Evolutionary conservation across 2,888 invertebrate genomes (phyloP).

Genomic region (Sesamia inferens): DNA sequence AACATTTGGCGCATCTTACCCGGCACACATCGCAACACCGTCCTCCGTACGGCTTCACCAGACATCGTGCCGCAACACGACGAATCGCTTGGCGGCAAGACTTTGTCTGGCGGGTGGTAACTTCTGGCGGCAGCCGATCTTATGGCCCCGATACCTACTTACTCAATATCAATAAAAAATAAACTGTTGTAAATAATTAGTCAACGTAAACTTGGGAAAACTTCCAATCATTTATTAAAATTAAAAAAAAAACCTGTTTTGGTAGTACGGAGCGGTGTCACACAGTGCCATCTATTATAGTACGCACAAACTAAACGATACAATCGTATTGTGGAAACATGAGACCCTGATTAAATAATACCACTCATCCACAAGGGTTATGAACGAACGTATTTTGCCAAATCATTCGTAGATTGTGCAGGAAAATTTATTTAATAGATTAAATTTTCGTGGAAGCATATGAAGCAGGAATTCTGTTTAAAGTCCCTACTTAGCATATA

Average conservation of each 20-base stretch:
- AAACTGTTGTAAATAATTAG: not conserved
- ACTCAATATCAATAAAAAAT: not conserved
- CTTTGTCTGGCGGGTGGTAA: too few species aligned
- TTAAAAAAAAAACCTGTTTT: not conserved
- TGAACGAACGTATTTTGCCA: not conserved
- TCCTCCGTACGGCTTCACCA: too few species aligned
- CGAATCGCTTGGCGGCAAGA: too few species aligned
- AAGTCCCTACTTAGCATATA: not conserved
- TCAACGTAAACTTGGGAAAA: not conserved
- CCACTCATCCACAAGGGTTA: not conserved
- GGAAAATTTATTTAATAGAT: too few species aligned
- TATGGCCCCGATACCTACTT: too few species aligned
- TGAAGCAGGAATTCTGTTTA: not conserved
- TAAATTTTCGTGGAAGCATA: not conserved
- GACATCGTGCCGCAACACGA: too few species aligned
- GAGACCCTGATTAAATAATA: constrained; percentile 2
- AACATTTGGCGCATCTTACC: too few species aligned
- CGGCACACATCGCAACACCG: too few species aligned
- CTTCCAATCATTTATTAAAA: not conserved
- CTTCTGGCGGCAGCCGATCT: too few species aligned
- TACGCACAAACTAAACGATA: constrained; percentile 23
- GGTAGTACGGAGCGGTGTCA: not conserved
- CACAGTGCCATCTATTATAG: constrained; percentile 46
- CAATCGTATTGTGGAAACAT: not conserved
- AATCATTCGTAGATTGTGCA: not conserved